phyloP scores from a whole-genome alignment of 2,113 vertebrate species.

The Nycticebus coucang region DNA sequence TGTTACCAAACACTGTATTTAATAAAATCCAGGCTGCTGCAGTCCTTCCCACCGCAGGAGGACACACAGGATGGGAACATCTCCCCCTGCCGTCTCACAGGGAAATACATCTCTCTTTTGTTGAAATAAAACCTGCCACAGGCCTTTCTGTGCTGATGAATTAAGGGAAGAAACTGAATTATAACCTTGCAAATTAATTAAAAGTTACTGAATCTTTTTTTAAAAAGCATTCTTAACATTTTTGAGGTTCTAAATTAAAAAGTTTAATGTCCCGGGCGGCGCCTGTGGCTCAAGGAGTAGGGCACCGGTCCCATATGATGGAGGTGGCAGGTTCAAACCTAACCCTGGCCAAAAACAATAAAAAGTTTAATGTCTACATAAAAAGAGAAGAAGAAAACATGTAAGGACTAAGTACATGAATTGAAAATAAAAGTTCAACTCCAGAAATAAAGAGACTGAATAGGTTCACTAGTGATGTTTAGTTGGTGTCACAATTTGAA shows the following conservation, averaged over 20 bases:
- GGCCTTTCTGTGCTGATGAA: background rate
- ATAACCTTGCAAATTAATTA: slow-evolving; percentile 9
- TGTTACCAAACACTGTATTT: slow-evolving; percentile 12
- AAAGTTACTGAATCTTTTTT: background rate
- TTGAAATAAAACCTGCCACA: slow-evolving; percentile 23
- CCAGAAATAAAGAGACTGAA: background rate
- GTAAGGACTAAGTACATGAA: background rate
- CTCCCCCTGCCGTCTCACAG: background rate
- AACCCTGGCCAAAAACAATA: no score
- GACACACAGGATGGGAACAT: background rate
- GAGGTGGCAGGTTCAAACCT: no score
- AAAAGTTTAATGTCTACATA: background rate
- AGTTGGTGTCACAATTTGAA: background rate
- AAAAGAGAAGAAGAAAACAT: background rate
- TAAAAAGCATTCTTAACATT: background rate
- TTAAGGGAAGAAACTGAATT: background rate
- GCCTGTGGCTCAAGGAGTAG: no score
- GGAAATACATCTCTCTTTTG: background rate
- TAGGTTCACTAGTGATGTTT: background rate
- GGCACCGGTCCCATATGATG: no score
- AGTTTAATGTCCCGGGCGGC: background rate
- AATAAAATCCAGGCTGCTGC: slow-evolving; percentile 5
- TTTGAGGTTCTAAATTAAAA: slow-evolving; percentile 10
- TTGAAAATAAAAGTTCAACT: slow-evolving; percentile 49
- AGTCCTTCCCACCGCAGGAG: background rate